These are phyloP conservation scores for Chunga burmeisteri DNA, from an alignment of 2,113 vertebrate genomes.

Conservation along the genomic window DNA sequence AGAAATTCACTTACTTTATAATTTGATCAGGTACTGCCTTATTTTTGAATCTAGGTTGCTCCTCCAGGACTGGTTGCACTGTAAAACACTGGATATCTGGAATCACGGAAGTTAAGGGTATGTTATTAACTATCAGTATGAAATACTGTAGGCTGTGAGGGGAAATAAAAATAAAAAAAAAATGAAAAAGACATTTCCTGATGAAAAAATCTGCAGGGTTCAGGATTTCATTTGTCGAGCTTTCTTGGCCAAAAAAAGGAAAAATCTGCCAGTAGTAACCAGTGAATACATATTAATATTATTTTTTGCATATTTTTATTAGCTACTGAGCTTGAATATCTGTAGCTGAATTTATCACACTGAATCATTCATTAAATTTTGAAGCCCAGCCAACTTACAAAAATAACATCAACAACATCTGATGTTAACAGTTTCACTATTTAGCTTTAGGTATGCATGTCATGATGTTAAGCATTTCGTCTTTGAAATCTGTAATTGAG, in stretches of 20 bases:
- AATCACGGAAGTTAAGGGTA: slow-evolving; percentile 74
- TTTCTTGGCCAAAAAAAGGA: not conserved
- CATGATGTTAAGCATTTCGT: not conserved
- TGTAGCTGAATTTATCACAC: slow-evolving; percentile 18
- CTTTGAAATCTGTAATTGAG: not conserved
- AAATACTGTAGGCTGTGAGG: not conserved
- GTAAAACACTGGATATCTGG: slow-evolving; percentile 98
- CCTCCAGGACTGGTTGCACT: slow-evolving; percentile 93
- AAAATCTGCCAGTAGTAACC: not conserved
- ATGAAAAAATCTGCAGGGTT: not conserved
- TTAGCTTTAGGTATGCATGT: not conserved
- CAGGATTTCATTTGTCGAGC: not conserved
- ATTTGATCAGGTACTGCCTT: slow-evolving; percentile 98
- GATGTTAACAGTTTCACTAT: not conserved
- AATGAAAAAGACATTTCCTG: not conserved
- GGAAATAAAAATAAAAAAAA: not conserved
- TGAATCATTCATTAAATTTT: slow-evolving; percentile 33
- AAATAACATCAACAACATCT: slow-evolving; percentile 14
- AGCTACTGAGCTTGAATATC: not conserved
- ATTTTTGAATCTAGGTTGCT: slow-evolving; percentile 90
- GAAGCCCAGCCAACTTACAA: not conserved
- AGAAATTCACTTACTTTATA: slow-evolving; percentile 85
- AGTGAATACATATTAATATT: not conserved
- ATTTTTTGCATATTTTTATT: not conserved
- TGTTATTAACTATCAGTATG: not conserved